Evolutionary conservation across 2,888 invertebrate genomes (phyloP).

Genomic region (Ametastegia equiseti): DNA sequence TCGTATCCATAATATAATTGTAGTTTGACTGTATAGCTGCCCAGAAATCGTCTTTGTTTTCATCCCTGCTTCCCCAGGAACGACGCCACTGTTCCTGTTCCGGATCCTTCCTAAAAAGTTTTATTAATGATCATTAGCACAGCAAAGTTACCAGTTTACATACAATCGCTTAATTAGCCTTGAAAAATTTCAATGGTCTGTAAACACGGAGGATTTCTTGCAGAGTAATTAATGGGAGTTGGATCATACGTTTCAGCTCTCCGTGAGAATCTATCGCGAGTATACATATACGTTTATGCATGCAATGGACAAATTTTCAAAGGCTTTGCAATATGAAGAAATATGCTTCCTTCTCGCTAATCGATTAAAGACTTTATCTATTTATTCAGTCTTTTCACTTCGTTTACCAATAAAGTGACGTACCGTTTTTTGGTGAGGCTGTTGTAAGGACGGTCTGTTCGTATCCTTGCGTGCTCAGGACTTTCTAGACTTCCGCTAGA

Average conservation of each 20-base stretch:
- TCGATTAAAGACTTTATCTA: not conserved
- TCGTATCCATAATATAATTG: slow-evolving; percentile 96
- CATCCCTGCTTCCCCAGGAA: slow-evolving; percentile 88
- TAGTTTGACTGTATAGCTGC: slow-evolving; percentile 93
- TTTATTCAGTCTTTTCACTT: not conserved
- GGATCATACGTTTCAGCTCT: not conserved
- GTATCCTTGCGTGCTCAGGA: slow-evolving; percentile 74
- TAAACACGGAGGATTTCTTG: too few species aligned
- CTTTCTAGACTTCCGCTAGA: slow-evolving; percentile 78
- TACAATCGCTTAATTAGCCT: not conserved
- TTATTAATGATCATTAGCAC: not conserved
- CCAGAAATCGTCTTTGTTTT: slow-evolving; percentile 93
- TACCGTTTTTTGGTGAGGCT: slow-evolving; percentile 89
- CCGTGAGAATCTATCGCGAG: too few species aligned
- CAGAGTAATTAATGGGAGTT: not conserved
- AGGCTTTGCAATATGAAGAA: too few species aligned
- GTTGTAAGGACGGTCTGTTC: slow-evolving; percentile 87
- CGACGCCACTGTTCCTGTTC: slow-evolving; percentile 85
- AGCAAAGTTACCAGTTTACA: not conserved
- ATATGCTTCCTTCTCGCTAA: not conserved
- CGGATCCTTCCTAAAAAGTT: slow-evolving; percentile 80
- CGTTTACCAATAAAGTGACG: not conserved
- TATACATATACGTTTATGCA: too few species aligned
- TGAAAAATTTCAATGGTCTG: too few species aligned
- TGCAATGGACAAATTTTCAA: too few species aligned